Base-by-base conservation (phyloP, 2,888 invertebrate species). In the Diadromus collaris region DNA sequence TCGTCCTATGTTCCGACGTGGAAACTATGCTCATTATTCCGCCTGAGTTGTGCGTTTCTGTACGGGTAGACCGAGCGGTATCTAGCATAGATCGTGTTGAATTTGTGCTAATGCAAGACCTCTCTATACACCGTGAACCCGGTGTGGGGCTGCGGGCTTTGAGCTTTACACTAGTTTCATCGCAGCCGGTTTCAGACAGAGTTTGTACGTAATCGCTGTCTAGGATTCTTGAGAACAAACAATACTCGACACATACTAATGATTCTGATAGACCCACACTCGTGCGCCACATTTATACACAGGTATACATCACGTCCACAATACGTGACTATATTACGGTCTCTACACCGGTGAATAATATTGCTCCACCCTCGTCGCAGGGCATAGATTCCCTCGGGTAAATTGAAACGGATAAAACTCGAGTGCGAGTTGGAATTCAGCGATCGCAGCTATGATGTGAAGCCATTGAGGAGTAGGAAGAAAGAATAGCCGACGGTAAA, bases 101-200 rank as follows among this genome's bases (percentile, higher is more conserved):
- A 73, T 73, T 69, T 63, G 56, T n/a, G 19, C 72, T 68, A 77
- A 77, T 73, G 72, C 16, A 29, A 16, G 29, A 27, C 56, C 56
- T 5, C 29, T 29, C 27, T n/a, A 27, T 13, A 24, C 56, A 48
- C 21, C 48, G 19, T 29, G 29, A 56, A 24, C 16, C 24, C 21
- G 16, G 13, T 16, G 16, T 29, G 56, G 5, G 7, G 29, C 24
- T 29, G 56, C 27, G 56, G 56, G 19, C 29, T 56, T 56, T 2
- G 21, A 21, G 48, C 21, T 16, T 7, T 48, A 21, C 16, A 24
- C 56, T 29, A 41, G 32, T 46, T 68, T 69, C 68, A 54, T 21
- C 48, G 44, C 44, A 32, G 9, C n/a, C 27, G 9, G 10, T 29
- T 48, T 48, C 46, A 13, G 64, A 29, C 27, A 48, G 9, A 19